phyloP scores from a whole-genome alignment of 2,113 vertebrate species.

The Junco hyemalis region DNA sequence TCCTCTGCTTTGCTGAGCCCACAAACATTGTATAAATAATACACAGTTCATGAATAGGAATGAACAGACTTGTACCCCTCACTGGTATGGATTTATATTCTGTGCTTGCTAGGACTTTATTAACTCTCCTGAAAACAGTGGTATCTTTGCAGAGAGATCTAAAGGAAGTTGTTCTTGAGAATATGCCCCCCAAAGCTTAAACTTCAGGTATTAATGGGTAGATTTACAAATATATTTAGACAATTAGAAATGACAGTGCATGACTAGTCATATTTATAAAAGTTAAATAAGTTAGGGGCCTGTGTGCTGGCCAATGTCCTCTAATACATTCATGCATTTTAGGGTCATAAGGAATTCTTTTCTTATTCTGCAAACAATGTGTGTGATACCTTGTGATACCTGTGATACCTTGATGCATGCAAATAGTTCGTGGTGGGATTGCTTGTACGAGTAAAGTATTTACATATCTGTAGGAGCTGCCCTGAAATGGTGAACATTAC shows the following conservation, averaged over 20 bases:
- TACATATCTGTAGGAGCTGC: not conserved
- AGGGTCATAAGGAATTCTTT: not conserved
- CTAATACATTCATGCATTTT: not conserved
- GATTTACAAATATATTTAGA: conserved; percentile 19
- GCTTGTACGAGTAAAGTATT: not conserved
- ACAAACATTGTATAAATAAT: conserved; percentile 65
- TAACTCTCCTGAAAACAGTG: conserved; percentile 23
- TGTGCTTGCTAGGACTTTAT: conserved; percentile 35
- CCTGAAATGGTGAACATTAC: not conserved
- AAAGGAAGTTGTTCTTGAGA: conserved; percentile 46
- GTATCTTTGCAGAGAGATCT: conserved; percentile 37
- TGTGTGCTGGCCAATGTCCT: not conserved
- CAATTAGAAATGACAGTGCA: conserved; percentile 5
- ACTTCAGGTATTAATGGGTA: conserved; percentile 39
- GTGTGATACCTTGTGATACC: not conserved
- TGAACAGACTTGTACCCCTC: conserved; percentile 18
- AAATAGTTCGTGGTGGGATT: not conserved
- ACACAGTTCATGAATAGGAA: conserved; percentile 60
- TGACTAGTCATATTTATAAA: not conserved
- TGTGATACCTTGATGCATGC: not conserved
- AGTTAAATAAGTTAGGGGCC: not conserved
- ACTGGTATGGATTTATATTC: conserved; percentile 39
- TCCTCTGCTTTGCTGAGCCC: conserved; percentile 37
- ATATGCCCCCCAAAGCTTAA: conserved; percentile 47
- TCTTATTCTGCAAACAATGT: not conserved